A percentile compares a stretch with the other conserved stretches of the same genome.
Evolutionary conservation across 2,888 invertebrate genomes (phyloP).

Genomic region (Drosophila neutralis): DNA sequence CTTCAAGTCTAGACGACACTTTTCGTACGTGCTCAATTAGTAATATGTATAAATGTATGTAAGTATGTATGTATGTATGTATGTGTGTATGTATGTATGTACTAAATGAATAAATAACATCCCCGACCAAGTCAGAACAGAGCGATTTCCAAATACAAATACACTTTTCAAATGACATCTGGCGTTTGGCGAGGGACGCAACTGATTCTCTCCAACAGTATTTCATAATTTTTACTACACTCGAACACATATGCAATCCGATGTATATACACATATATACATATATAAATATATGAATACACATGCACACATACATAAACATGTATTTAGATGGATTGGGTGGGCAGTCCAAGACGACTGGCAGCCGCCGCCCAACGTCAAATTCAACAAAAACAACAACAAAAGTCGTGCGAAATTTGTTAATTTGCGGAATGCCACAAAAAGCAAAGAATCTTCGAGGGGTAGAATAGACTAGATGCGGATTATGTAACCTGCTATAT

Average conservation of each 20-base stretch:
- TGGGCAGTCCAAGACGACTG: slow-evolving; percentile 19
- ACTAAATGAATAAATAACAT: slow-evolving; percentile 27
- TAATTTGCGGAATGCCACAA: slow-evolving; percentile 37
- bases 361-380: slow-evolving; percentile 11
- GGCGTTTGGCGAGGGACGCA: slow-evolving; percentile 21
- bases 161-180: slow-evolving; percentile 56
- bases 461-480: not conserved
- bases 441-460: not conserved
- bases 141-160: slow-evolving; percentile 20
- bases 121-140: slow-evolving; percentile 2
- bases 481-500: not conserved
- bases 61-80: not conserved
- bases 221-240: slow-evolving; percentile 54
- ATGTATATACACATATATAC: not conserved
- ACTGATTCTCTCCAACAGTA: slow-evolving; percentile 17
- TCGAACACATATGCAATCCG: not conserved
- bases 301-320: not conserved
- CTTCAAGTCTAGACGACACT: slow-evolving; percentile 76
- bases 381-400: slow-evolving; percentile 43
- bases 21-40: slow-evolving; percentile 78
- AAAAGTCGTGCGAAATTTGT: slow-evolving; percentile 63
- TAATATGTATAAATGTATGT: slow-evolving; percentile 13
- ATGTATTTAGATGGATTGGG: slow-evolving; percentile 27
- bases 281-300: slow-evolving; percentile 3
- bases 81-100: not conserved